Evolutionary conservation across 2,113 vertebrate genomes (phyloP).

Genomic region (Abramis brama): DNA sequence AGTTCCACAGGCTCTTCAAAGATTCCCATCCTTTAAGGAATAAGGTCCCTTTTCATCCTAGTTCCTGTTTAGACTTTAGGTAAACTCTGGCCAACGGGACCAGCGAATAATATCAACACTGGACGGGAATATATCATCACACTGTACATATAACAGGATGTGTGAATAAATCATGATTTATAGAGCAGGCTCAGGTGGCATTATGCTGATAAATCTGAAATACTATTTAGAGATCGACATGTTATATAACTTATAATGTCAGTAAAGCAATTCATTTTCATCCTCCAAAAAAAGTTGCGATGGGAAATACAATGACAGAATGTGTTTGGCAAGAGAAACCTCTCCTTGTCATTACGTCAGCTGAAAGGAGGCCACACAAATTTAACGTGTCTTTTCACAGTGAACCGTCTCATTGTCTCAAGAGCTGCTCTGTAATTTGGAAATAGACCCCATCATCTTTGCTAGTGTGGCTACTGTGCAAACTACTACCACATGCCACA

Average conservation of each 20-base stretch:
- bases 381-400: slow-evolving; percentile 11
- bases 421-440: slow-evolving; percentile 39
- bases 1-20: slow-evolving; percentile 60
- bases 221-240: background rate
- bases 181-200: background rate
- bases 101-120: slow-evolving; percentile 53
- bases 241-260: background rate
- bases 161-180: slow-evolving; percentile 4
- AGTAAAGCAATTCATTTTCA: background rate
- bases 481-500: background rate
- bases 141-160: slow-evolving; percentile 25
- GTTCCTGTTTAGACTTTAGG: slow-evolving; percentile 62
- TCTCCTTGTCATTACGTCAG: slow-evolving; percentile 16
- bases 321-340: background rate
- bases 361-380: slow-evolving; percentile 1
- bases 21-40: slow-evolving; percentile 43
- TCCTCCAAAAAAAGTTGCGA: background rate
- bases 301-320: background rate
- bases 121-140: slow-evolving; percentile 53
- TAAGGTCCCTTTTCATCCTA: slow-evolving; percentile 61
- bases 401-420: slow-evolving; percentile 21
- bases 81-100: slow-evolving; percentile 41
- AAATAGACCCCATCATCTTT: slow-evolving; percentile 30
- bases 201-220: background rate
- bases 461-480: background rate